Evolutionary conservation across 2,888 invertebrate genomes (phyloP), one percentile per base, ranked within the genome.

Genomic region (Epinotia demarniana): DNA sequence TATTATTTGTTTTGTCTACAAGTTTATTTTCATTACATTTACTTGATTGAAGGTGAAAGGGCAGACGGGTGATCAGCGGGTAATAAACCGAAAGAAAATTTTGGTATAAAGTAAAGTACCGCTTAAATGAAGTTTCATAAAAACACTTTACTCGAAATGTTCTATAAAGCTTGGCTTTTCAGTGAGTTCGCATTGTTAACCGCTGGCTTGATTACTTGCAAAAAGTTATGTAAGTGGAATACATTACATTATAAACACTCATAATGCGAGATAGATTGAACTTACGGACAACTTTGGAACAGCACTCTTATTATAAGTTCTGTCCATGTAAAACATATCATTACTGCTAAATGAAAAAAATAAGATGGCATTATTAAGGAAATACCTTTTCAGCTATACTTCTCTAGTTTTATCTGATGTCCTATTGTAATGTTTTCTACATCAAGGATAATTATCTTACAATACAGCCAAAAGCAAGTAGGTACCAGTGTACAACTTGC

Each of bases 21-120:
- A 68, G 58, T 60, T 60, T 60, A 46, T 60, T 69, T 69, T 69
- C 69, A 69, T 46, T 60, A 69, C 58, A 69, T 69, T 57, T 43
- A 68, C 39, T 68, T 58, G 23, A 69, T 43, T 68, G 57, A 69
- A 58, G 68, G 68, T 43, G 16, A 57, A 68, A 68, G 68, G 57
- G 68, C 68, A 57, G 57, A 68, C 67, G 8, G 67, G 19, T 55
- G 53, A 67, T 55, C 55, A 58, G 16, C 39, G n/a, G 57, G 68
- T 68, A 68, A 39, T 57, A 58, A 57, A 57, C 67, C 39, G 39
- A 67, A 16, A 46, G 53, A 53, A 23, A 61, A 69, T 55, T 39
- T 66, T 57, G 39, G 57, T 68, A 68, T 67, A 39, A 57, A 57
- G 13, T 68, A 18, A 67, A 67, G 33, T 55, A 67, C 33, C 18